These are phyloP conservation scores for Catonia carolina DNA, from an alignment of 2,888 invertebrate species.

Conservation along the genomic window DNA sequence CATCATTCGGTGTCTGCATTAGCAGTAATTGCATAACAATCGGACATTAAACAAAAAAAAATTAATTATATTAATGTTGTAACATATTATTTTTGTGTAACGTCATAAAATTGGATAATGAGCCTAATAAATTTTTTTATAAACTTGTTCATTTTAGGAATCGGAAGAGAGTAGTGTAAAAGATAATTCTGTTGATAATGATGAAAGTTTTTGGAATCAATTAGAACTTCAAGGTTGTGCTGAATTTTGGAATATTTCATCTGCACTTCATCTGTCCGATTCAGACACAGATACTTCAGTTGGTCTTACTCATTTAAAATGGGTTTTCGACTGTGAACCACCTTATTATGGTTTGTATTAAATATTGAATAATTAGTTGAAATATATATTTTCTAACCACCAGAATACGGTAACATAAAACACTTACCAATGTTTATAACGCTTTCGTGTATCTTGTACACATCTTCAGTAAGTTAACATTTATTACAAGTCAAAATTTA, in stretches of 20 bases:
- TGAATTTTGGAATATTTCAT: conserved; percentile 58
- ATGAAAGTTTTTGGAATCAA: not conserved
- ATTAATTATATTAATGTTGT: too few relatives aligned
- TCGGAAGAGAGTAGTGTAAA: not conserved
- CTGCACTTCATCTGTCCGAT: conserved; percentile 40
- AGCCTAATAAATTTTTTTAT: too few relatives aligned
- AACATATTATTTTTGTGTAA: too few relatives aligned
- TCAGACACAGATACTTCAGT: conserved; percentile 39
- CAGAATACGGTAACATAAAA: too few relatives aligned
- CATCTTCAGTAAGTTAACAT: too few relatives aligned
- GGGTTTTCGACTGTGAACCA: conserved; percentile 30
- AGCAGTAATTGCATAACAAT: too few relatives aligned
- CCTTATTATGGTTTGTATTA: conserved; percentile 13
- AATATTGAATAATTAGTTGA: not conserved
- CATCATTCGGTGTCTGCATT: too few relatives aligned
- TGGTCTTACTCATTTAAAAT: conserved; percentile 35
- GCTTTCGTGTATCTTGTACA: too few relatives aligned
- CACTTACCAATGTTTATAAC: too few relatives aligned
- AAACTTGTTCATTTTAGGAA: not conserved
- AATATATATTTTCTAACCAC: not conserved
- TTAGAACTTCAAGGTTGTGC: conserved; percentile 58
- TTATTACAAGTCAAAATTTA: too few relatives aligned
- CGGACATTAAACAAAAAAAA: too few relatives aligned
- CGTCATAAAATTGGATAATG: too few relatives aligned
- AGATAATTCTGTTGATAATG: not conserved